These are phyloP conservation scores for Australoheros scitulus DNA, from an alignment of 2,113 vertebrate genomes.

Conservation along the genomic window DNA sequence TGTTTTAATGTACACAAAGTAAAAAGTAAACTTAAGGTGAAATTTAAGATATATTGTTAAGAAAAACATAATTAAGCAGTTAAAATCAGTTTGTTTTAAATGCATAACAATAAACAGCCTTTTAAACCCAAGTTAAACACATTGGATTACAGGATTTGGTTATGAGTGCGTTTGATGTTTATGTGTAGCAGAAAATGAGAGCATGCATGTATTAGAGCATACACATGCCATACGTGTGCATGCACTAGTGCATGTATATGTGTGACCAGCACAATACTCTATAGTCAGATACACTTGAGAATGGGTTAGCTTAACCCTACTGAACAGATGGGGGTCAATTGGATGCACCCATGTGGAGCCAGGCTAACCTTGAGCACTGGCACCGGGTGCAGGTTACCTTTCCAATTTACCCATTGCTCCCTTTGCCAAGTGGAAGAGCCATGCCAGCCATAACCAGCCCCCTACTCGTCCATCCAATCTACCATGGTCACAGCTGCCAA, in stretches of 20 bases:
- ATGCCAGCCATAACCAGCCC: constrained; percentile 59
- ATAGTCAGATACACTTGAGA: constrained; percentile 29
- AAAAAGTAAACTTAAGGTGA: background rate
- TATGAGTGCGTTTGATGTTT: background rate
- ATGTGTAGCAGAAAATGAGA: constrained; percentile 24
- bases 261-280: constrained; percentile 9
- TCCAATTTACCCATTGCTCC: constrained; percentile 55
- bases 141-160: constrained; percentile 4
- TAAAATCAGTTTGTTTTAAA: background rate
- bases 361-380: constrained; percentile 67
- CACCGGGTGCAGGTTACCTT: constrained; percentile 57
- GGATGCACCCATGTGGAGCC: constrained; percentile 48
- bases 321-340: constrained; percentile 76
- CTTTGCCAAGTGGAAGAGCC: constrained; percentile 50
- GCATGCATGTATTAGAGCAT: background rate
- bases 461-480: constrained; percentile 32
- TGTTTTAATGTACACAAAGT: background rate
- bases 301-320: constrained; percentile 33
- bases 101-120: background rate
- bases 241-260: background rate
- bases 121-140: background rate
- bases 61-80: background rate
- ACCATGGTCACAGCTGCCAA: constrained; percentile 61
- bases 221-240: background rate
- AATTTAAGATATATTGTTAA: background rate